phyloP scores from a whole-genome alignment of 2,797 vertebrate species.

The Glyptemys insculpta region DNA sequence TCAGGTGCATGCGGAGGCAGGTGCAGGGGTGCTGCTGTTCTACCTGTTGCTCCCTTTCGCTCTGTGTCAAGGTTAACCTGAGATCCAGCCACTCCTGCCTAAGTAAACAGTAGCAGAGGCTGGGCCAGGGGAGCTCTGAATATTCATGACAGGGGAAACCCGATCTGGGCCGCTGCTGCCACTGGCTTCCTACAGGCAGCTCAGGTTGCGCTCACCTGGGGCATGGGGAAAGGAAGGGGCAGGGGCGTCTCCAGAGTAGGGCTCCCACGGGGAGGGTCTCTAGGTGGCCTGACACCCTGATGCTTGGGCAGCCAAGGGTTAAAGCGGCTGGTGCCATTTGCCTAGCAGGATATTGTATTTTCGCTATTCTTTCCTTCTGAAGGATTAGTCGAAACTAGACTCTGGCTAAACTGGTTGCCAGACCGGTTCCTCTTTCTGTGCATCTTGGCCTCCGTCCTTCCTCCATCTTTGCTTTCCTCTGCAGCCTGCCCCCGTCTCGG shows the following conservation, averaged over 20 bases:
- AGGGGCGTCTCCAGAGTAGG: not conserved
- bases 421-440: conserved; percentile 58
- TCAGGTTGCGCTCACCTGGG: conserved; percentile 12
- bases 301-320: conserved; percentile 45
- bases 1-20: conserved; percentile 60
- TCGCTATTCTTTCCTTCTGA: conserved; percentile 49
- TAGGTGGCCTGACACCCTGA: not conserved
- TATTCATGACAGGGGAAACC: conserved; percentile 78
- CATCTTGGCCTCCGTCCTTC: not conserved
- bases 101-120: conserved; percentile 79
- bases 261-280: not conserved
- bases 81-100: conserved; percentile 77
- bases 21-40: conserved; percentile 30
- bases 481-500: not conserved
- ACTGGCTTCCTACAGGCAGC: conserved; percentile 36
- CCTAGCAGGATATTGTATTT: conserved; percentile 26
- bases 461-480: not conserved
- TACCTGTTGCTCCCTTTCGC: conserved; percentile 29
- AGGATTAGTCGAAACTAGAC: conserved; percentile 61
- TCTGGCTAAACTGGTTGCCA: conserved; percentile 72
- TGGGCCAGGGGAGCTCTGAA: conserved; percentile 67
- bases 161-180: conserved; percentile 16
- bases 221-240: not conserved
- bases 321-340: conserved; percentile 28
- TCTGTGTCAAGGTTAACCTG: conserved; percentile 80